Evolutionary conservation across 2,888 invertebrate species (phyloP).

Genomic region (Drepanosiphum platanoidis): DNA sequence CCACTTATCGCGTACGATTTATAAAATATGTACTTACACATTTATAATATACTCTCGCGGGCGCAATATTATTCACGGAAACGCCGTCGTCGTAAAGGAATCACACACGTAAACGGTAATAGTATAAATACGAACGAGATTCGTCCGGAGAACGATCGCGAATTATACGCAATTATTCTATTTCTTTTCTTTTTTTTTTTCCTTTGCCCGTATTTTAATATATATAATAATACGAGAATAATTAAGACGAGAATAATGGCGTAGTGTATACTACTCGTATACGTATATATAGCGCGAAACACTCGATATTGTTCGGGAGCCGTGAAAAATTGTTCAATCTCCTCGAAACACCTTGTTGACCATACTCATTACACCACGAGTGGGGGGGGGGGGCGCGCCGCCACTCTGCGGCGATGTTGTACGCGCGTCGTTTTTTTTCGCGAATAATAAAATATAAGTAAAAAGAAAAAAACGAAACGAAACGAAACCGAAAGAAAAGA

Average conservation of each 20-base stretch:
- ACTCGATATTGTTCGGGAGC: background rate
- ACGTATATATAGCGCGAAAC: background rate
- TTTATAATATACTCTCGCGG: background rate
- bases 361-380: constrained; percentile 10
- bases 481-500: background rate
- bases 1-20: background rate
- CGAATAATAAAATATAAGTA: constrained; percentile 3
- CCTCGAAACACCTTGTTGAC: constrained; percentile 34
- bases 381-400: too few relatives aligned
- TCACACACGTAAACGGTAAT: background rate
- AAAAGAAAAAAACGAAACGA: background rate
- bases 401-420: background rate
- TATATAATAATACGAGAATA: background rate
- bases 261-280: too few relatives aligned
- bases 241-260: background rate
- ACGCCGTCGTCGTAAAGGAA: background rate
- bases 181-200: too few relatives aligned
- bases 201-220: too few relatives aligned
- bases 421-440: constrained; percentile 32
- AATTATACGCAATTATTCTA: too few relatives aligned
- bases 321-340: background rate
- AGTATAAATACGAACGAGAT: background rate
- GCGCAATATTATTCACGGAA: background rate
- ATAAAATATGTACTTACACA: background rate
- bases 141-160: too few relatives aligned